Evolutionary conservation across 2,888 invertebrate genomes (phyloP), one percentile per base, ranked within the genome.

Genomic region (Coenonympha arcania): DNA sequence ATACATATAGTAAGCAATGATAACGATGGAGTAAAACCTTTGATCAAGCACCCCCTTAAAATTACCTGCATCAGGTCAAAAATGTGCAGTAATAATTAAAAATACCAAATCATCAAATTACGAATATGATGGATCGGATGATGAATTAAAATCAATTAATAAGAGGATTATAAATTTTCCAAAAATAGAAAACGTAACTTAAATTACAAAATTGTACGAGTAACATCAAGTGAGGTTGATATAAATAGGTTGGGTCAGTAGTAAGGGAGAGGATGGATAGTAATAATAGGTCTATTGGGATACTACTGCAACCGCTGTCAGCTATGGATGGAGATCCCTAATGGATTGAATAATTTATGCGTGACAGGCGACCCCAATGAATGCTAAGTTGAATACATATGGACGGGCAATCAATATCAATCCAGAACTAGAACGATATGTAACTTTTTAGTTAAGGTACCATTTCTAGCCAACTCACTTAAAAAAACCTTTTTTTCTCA

Each of bases 181-280:
- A n/a, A n/a, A n/a, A n/a, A n/a, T n/a, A n/a, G n/a, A n/a, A n/a
- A n/a, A n/a, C n/a, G n/a, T n/a, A n/a, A n/a, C n/a, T n/a, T n/a
- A n/a, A n/a, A n/a, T n/a, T n/a, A n/a, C n/a, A n/a, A n/a, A n/a
- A n/a, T n/a, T n/a, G n/a, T n/a, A n/a, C n/a, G n/a, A n/a, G n/a
- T n/a, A n/a, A n/a, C n/a, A n/a, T n/a, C n/a, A n/a, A n/a, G n/a
- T n/a, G n/a, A n/a, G n/a, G n/a, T 26, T 26, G 9, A 26, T 4
- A 26, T 8, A 26, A 26, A 6, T n/a, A n/a, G 26, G 26, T 26
- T n/a, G 69, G 80, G 80, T 79, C 79, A 73, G 73, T 78, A 78
- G 80, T 78, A 78, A 77, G 79, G 77, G 76, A 78, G 73, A 69
- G 69, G 69, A 76, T 76, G 65, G 76, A 74, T 73, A 70, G 68